Conservation (phyloP, 2,888 invertebrate genomes). For the Lithophane socia region DNA sequence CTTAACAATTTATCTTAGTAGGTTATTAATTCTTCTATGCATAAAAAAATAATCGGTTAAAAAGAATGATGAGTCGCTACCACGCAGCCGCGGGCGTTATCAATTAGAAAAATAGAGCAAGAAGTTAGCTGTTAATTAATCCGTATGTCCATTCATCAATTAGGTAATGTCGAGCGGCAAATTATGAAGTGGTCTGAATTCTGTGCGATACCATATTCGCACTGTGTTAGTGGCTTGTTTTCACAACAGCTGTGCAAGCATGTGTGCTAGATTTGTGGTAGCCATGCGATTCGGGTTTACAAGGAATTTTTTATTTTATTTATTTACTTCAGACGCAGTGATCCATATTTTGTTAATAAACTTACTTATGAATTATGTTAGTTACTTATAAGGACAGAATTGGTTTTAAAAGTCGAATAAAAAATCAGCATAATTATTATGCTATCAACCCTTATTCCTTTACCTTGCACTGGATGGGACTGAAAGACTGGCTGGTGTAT, state of each 20-base stretch:
- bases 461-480: too few relatives aligned
- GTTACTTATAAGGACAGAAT: background rate
- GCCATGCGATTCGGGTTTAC: slow-evolving; percentile 18
- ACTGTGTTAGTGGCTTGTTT: slow-evolving; percentile 57
- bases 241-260: slow-evolving; percentile 57
- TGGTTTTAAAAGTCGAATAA: background rate
- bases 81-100: slow-evolving; percentile 52
- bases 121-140: slow-evolving; percentile 62
- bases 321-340: too few relatives aligned
- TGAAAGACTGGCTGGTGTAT: background rate
- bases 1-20: slow-evolving; percentile 12
- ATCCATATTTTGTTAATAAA: too few relatives aligned
- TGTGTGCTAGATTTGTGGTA: slow-evolving; percentile 51
- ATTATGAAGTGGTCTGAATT: slow-evolving; percentile 64
- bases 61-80: slow-evolving; percentile 45
- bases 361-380: too few relatives aligned
- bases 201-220: slow-evolving; percentile 52
- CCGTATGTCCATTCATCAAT: slow-evolving; percentile 60
- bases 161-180: slow-evolving; percentile 61
- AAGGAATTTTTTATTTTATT: background rate
- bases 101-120: slow-evolving; percentile 67
- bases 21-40: slow-evolving; percentile 33
- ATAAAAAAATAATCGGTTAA: slow-evolving; percentile 40
- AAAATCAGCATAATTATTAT: background rate
- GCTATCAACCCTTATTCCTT: background rate